These are phyloP conservation scores for Muschampia plurimacula DNA, from an alignment of 2,888 invertebrate species.

Conservation along the genomic window DNA sequence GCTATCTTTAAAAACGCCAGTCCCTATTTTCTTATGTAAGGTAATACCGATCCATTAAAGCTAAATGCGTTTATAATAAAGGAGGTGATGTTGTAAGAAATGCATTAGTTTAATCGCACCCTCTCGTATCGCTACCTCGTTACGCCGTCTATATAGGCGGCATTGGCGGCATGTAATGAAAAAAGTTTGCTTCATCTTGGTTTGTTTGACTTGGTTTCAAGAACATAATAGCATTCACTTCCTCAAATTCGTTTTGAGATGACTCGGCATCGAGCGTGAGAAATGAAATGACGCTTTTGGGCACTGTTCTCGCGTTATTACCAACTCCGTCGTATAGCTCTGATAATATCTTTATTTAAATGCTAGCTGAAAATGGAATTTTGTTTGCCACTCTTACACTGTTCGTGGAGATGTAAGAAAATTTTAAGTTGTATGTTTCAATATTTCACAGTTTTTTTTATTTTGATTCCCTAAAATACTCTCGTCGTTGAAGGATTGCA, in stretches of 20 bases:
- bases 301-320: conserved; percentile 49
- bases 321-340: conserved; percentile 36
- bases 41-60: conserved; percentile 56
- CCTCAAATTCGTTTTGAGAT: conserved; percentile 78
- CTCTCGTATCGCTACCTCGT: conserved; percentile 60
- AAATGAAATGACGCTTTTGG: conserved; percentile 68
- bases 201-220: conserved; percentile 74
- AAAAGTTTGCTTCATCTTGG: conserved; percentile 52
- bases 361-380: conserved; percentile 17
- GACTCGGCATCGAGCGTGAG: conserved; percentile 74
- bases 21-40: conserved; percentile 28
- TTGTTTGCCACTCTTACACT: background rate
- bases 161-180: conserved; percentile 36
- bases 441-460: background rate
- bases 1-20: conserved; percentile 11
- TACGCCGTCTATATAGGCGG: conserved; percentile 52
- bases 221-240: conserved; percentile 76
- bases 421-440: background rate
- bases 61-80: conserved; percentile 76
- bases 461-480: background rate
- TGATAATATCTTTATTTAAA: conserved; percentile 43
- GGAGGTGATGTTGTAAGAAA: conserved; percentile 56
- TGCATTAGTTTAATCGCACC: conserved; percentile 75
- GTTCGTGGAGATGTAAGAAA: background rate
- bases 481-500: background rate